A percentile compares a stretch with the other conserved stretches of the same genome.
Conservation (phyloP, 2,113 vertebrate species). For the Falco punctatus region DNA sequence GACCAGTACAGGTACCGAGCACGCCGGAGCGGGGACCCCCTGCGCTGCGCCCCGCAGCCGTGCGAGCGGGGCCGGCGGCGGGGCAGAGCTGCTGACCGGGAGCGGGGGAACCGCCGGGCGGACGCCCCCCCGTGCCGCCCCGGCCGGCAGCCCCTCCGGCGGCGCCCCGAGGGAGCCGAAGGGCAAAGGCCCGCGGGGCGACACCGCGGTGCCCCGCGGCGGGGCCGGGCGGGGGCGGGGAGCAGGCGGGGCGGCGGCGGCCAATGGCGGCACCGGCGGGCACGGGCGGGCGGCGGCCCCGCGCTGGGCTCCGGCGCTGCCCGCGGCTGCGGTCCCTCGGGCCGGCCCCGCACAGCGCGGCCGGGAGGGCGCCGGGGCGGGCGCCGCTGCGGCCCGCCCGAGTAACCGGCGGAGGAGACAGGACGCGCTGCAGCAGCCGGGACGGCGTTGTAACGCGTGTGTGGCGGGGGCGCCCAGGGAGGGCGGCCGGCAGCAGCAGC, state of each 20-base stretch:
- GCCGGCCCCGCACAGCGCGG: neutral
- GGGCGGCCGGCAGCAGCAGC: neutral
- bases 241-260: neutral
- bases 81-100: neutral
- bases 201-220: neutral
- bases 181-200: neutral
- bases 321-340: neutral
- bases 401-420: no score
- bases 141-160: neutral
- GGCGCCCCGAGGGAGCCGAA: no score
- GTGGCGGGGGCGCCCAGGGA: no score
- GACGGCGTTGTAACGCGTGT: neutral
- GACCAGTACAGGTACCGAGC: slow-evolving; percentile 87
- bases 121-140: neutral
- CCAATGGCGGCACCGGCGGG: neutral
- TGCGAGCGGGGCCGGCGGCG: neutral
- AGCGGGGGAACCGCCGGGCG: neutral
- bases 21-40: neutral
- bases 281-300: neutral
- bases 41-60: neutral
- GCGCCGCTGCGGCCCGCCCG: neutral
- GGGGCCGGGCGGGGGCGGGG: neutral
- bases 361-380: no score
- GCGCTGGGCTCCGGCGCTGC: no score
- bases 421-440: neutral